Base-by-base conservation (phyloP, 1,140 invertebrate genomes). In the Diabrotica undecimpunctata region DNA sequence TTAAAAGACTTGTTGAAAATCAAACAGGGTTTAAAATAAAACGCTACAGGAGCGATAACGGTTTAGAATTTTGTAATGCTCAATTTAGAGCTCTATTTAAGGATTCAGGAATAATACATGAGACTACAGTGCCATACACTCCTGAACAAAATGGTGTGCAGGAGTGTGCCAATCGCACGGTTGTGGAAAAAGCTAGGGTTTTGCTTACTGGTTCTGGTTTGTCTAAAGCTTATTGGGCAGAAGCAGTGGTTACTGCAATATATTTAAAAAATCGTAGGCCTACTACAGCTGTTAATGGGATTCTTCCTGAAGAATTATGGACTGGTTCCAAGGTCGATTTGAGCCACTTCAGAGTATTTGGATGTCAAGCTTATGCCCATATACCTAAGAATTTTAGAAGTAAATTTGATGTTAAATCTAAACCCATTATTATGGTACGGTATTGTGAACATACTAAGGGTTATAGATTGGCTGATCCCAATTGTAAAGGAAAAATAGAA, bases 291-390 rank as follows among this genome's bases (percentile, higher is more conserved):
- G 14, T 58, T 39, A 35, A 6, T 6, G 56, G 56, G 8, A 11
- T 12, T 37, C 38, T 37, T 2, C 37, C 37, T 58, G 56, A 58
- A 6, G n/a, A 58, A 58, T 37, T 58, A 35, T 58, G 56, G 56
- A 58, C 56, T 37, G 56, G 56, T 39, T 58, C 35, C 13, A 58
- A 58, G 37, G 56, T 58, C 5, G 56, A 58, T 39, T n/a, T 58
- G 7, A 56, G 35, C 13, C 52, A 54, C 12, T 12, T 54, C 11
- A n/a, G 54, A 55, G 25, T 55, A 6, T 25, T 55, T 55, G n/a
- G 54, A 55, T 54, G 11, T n/a, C 11, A 7, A 7, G 12, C 12
- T 55, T 41, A 55, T 55, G 10, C 25, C 5, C 25, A 14, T 10
- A 25, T 55, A 14, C 54, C 54, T 25, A 55, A 9, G 10, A 13